Percentiles rank a stretch among this genome's conserved stretches.
phyloP scores from a whole-genome alignment of 2,797 vertebrate genomes.

The Graptemys geographica region DNA sequence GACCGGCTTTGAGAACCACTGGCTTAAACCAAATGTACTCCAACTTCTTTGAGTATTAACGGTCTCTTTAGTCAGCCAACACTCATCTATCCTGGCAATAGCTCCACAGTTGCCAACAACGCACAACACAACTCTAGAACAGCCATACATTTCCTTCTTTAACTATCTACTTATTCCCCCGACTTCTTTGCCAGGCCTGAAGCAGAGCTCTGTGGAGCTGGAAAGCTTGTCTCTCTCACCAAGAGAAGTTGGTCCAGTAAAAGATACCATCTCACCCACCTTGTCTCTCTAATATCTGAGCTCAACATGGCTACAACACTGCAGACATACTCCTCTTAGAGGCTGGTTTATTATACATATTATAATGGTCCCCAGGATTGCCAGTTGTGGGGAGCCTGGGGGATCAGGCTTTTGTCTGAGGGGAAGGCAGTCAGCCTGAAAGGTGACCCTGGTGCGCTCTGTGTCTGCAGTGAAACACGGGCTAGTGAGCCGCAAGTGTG shows the following conservation, averaged over 20 bases:
- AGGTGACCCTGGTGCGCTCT: rapidly evolving
- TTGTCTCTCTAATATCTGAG: not conserved
- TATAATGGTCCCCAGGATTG: not conserved
- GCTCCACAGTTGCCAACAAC: not conserved
- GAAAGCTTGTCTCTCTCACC: not conserved
- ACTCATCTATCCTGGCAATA: not conserved
- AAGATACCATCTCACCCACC: not conserved
- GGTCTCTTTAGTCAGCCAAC: not conserved
- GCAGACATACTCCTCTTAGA: not conserved
- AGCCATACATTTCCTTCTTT: not conserved
- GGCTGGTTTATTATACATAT: not conserved
- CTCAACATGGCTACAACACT: not conserved
- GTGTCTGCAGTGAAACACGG: constrained; percentile 81
- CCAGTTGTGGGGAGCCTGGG: not conserved
- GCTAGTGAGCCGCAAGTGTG: constrained; percentile 80
- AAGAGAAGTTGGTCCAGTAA: not conserved
- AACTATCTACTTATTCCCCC: too few species aligned
- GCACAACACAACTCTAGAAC: not conserved
- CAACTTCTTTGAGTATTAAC: not conserved
- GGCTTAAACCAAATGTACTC: not conserved
- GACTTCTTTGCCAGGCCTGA: too few species aligned
- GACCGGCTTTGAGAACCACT: too few species aligned
- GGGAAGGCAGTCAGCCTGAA: not conserved
- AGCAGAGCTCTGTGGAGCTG: too few species aligned
- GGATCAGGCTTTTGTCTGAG: not conserved